Conservation (phyloP, 1,140 invertebrate genomes). For the Calosoma granatense region DNA sequence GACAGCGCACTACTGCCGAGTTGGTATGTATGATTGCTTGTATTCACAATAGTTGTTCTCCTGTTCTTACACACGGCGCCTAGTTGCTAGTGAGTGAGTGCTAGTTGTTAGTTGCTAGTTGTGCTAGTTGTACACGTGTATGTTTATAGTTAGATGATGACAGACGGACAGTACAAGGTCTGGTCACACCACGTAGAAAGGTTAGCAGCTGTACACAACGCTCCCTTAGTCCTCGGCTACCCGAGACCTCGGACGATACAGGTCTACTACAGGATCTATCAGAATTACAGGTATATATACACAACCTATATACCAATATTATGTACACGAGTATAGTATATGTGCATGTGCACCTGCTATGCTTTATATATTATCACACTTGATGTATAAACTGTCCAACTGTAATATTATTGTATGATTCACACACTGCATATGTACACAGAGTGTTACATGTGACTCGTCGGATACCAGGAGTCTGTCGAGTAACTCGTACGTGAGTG, state of each 20-base stretch:
- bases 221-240: not conserved
- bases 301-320: no score
- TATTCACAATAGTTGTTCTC: no score
- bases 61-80: no score
- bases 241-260: not conserved
- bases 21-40: conserved; percentile 34
- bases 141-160: conserved; percentile 18
- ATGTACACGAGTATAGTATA: no score
- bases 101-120: not conserved
- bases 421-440: no score
- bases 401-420: no score
- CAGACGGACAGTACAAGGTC: conserved; percentile 21
- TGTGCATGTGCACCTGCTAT: no score
- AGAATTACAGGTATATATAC: not conserved
- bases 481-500: conserved; percentile 83
- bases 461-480: conserved; percentile 57
- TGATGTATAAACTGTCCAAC: no score
- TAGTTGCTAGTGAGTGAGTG: not conserved
- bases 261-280: not conserved
- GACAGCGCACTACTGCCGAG: conserved; percentile 25
- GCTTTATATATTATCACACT: not conserved
- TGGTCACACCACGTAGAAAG: conserved; percentile 30
- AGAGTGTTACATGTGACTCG: conserved; percentile 23
- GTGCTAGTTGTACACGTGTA: not conserved
- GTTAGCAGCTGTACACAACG: not conserved